A percentile compares a stretch with the other conserved stretches of the same genome.
phyloP scores from a whole-genome alignment of 2,888 invertebrate species.

The Tetragnatha montana region DNA sequence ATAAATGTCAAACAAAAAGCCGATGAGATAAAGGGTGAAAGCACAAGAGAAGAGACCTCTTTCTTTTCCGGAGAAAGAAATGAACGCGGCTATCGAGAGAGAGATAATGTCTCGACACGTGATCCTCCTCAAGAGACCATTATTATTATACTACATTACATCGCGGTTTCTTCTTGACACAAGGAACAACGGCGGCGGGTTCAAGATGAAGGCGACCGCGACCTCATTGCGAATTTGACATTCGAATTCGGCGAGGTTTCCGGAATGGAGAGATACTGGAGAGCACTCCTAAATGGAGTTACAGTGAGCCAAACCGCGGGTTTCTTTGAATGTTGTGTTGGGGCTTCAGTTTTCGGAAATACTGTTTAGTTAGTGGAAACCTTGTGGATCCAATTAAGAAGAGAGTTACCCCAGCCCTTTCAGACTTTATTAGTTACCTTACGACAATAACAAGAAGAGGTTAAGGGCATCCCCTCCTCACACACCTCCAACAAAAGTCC shows the following conservation, averaged over 20 bases:
- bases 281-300: too few relatives aligned
- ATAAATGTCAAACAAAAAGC: neutral
- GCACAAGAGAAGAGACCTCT: neutral
- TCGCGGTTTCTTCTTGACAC: neutral
- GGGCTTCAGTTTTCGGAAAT: too few relatives aligned
- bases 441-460: too few relatives aligned
- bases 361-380: too few relatives aligned
- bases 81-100: neutral
- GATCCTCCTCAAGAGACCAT: slow-evolving; percentile 3
- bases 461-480: too few relatives aligned
- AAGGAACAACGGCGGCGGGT: neutral
- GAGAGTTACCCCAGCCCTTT: too few relatives aligned
- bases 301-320: too few relatives aligned
- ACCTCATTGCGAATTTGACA: neutral
- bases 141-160: neutral
- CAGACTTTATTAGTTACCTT: too few relatives aligned
- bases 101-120: slow-evolving; percentile 22
- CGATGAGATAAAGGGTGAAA: neutral
- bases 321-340: too few relatives aligned
- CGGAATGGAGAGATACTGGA: neutral
- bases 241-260: neutral
- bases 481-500: too few relatives aligned
- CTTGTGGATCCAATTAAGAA: too few relatives aligned
- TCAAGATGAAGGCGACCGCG: slow-evolving; percentile 16
- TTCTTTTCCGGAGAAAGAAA: slow-evolving; percentile 6